Percentiles rank a stretch among this genome's conserved stretches.
Conservation (phyloP, 2,113 vertebrate species). For the Psittacara wagleri region DNA sequence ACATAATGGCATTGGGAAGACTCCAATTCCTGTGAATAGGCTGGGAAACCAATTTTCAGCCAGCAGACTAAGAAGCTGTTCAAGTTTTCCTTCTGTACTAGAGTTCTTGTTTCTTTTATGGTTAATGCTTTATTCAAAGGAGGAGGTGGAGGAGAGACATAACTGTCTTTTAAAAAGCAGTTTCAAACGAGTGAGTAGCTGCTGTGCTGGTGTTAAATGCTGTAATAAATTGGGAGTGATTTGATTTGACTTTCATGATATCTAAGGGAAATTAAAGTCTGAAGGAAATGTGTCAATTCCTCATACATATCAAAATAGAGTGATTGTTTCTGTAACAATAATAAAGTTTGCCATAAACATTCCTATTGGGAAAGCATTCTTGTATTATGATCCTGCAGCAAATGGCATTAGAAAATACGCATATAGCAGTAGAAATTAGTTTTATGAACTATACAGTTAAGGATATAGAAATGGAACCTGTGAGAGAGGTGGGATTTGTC, state of each 20-base stretch:
- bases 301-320: not conserved
- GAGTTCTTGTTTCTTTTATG: not conserved
- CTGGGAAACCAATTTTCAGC: not conserved
- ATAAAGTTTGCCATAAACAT: constrained; percentile 23
- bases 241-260: constrained; percentile 26
- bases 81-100: not conserved
- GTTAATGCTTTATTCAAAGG: not conserved
- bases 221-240: constrained; percentile 25
- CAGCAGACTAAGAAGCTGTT: not conserved
- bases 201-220: constrained; percentile 11
- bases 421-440: not conserved
- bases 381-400: constrained; percentile 9
- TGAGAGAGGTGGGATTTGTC: not conserved
- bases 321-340: constrained; percentile 39
- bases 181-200: not conserved
- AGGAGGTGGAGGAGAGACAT: not conserved
- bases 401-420: constrained; percentile 2
- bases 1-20: not conserved
- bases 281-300: constrained; percentile 41
- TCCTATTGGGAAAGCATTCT: constrained; percentile 14
- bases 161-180: not conserved
- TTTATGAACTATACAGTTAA: not conserved
- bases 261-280: constrained; percentile 42
- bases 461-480: not conserved
- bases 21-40: not conserved